These are phyloP conservation scores for Australoheros facetus DNA, from an alignment of 2,797 vertebrate genomes.

Conservation along the genomic window DNA sequence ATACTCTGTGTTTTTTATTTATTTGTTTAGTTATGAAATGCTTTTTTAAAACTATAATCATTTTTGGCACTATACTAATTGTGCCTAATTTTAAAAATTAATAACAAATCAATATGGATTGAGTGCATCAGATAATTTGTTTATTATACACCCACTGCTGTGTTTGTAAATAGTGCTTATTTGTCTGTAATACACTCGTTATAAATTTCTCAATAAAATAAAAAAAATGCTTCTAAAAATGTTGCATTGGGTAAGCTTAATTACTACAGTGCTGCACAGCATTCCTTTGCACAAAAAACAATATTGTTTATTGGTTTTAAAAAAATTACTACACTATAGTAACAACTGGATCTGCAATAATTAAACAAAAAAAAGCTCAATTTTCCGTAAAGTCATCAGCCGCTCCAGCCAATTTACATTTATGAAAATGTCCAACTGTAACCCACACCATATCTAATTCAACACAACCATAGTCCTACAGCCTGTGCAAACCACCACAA, in stretches of 20 bases:
- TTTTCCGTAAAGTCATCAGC: conserved; percentile 16
- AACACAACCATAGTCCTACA: neutral
- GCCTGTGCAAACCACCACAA: neutral
- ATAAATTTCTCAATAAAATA: neutral
- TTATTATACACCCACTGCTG: neutral
- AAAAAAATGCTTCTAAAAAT: neutral
- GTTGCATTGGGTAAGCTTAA: neutral
- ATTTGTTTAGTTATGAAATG: neutral
- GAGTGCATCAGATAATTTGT: neutral
- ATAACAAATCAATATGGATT: neutral
- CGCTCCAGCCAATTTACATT: conserved; percentile 14
- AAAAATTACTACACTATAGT: neutral
- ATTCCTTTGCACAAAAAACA: conserved; percentile 2
- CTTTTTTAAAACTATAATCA: neutral
- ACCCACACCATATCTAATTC: neutral
- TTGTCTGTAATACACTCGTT: conserved; percentile 15
- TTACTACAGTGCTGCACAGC: neutral
- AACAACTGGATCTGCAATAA: neutral
- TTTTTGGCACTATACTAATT: neutral
- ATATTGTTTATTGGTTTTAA: neutral
- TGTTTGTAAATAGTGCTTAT: neutral
- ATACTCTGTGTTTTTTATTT: neutral
- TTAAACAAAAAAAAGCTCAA: neutral
- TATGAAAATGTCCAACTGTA: neutral
- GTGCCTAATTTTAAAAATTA: neutral